Evolutionary conservation across 2,113 vertebrate genomes (phyloP).

Genomic region (Martes martes): DNA sequence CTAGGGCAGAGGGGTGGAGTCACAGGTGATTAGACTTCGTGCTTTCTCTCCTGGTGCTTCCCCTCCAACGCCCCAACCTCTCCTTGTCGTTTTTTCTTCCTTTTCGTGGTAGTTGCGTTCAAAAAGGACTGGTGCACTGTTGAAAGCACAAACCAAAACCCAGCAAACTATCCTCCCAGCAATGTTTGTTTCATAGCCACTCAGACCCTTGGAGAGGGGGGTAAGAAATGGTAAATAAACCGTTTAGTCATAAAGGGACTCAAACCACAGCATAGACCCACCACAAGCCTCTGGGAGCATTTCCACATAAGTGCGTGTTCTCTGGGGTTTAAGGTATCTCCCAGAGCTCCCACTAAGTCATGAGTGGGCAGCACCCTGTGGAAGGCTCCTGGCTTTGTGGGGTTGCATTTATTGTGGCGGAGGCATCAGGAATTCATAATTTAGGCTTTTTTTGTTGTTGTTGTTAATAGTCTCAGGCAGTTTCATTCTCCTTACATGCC

Average conservation of each 20-base stretch:
- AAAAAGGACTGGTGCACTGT: not conserved
- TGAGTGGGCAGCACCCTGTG: too few species aligned
- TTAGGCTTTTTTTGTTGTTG: not conserved
- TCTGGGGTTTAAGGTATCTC: not conserved
- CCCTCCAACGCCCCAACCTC: too few species aligned
- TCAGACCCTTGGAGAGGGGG: not conserved
- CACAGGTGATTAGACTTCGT: not conserved
- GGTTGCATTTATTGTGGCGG: not conserved
- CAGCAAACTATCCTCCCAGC: not conserved
- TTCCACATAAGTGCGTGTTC: rapidly evolving
- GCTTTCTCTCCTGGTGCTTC: not conserved
- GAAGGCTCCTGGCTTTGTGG: not conserved
- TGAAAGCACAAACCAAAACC: not conserved
- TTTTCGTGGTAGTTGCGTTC: not conserved
- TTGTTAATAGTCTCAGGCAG: conserved; percentile 35
- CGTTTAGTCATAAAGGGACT: not conserved
- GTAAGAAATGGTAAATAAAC: not conserved
- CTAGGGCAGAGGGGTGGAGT: not conserved
- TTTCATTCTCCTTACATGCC: conserved; percentile 48
- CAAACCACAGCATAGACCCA: not conserved
- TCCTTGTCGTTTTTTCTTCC: not conserved
- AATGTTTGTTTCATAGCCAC: not conserved
- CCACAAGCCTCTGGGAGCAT: not conserved
- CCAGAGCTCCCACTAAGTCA: not conserved
- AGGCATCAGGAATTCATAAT: conserved; percentile 46